phyloP scores from a whole-genome alignment of 2,797 vertebrate genomes.

The Lepus townsendii region DNA sequence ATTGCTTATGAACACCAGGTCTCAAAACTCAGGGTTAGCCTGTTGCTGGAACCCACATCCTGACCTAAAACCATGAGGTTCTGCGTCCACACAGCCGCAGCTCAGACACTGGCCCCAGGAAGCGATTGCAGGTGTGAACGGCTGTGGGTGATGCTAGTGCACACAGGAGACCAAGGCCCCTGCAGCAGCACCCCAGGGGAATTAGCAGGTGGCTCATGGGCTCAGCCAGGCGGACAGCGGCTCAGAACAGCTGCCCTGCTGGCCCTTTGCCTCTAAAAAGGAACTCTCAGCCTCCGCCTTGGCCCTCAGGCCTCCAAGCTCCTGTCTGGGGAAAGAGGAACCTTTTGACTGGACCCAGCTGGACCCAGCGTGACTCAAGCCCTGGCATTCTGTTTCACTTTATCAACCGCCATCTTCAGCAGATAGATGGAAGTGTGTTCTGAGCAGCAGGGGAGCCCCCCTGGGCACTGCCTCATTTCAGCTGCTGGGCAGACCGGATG shows the following conservation, averaged over 20 bases:
- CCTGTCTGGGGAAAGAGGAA: background rate
- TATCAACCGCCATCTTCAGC: background rate
- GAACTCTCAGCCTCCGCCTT: conserved; percentile 11
- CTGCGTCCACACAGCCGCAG: background rate
- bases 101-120: background rate
- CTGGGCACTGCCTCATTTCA: background rate
- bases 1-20: background rate
- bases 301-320: background rate
- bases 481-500: background rate
- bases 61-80: background rate
- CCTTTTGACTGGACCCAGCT: conserved; percentile 17
- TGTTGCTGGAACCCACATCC: conserved; percentile 52
- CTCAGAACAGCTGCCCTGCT: background rate
- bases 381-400: background rate
- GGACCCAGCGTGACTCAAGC: too few species aligned
- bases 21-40: background rate
- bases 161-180: background rate
- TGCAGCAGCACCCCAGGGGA: background rate
- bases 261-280: conserved; percentile 13
- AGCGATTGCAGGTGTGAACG: background rate
- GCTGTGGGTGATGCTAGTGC: background rate
- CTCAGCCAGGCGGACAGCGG: background rate
- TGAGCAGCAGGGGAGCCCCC: background rate
- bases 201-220: background rate
- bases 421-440: background rate